These are phyloP conservation scores for Lacerta viridis DNA, from an alignment of 2,797 vertebrate species.

Conservation along the genomic window DNA sequence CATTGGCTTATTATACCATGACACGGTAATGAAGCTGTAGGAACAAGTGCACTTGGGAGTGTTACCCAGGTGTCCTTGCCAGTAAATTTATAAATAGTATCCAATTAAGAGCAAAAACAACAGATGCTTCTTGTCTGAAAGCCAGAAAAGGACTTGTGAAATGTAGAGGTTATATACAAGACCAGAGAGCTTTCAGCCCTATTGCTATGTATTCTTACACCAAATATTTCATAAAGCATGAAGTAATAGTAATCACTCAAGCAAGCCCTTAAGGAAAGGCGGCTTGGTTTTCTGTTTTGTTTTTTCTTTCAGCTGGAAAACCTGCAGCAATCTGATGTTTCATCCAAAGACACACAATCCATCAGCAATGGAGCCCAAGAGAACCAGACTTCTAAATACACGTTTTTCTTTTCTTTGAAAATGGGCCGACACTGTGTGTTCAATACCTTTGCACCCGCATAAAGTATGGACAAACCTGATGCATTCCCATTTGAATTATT, in stretches of 20 bases:
- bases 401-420: neutral
- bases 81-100: conserved; percentile 46
- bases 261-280: conserved; percentile 23
- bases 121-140: conserved; percentile 67
- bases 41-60: neutral
- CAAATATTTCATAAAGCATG: conserved; percentile 30
- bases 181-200: conserved; percentile 48
- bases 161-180: conserved; percentile 49
- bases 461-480: neutral
- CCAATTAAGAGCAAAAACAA: conserved; percentile 50
- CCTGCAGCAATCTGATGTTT: neutral
- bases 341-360: neutral
- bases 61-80: conserved; percentile 63
- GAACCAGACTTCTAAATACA: neutral
- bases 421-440: neutral
- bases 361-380: neutral
- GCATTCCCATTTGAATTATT: neutral
- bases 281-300: conserved; percentile 11
- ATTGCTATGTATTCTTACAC: conserved; percentile 37
- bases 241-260: conserved; percentile 44
- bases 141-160: conserved; percentile 58
- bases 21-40: neutral
- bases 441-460: neutral
- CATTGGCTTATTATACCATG: neutral
- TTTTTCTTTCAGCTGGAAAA: conserved; percentile 27